Conservation (phyloP, 2,113 vertebrate species). For the Nyctereutes procyonoides region DNA sequence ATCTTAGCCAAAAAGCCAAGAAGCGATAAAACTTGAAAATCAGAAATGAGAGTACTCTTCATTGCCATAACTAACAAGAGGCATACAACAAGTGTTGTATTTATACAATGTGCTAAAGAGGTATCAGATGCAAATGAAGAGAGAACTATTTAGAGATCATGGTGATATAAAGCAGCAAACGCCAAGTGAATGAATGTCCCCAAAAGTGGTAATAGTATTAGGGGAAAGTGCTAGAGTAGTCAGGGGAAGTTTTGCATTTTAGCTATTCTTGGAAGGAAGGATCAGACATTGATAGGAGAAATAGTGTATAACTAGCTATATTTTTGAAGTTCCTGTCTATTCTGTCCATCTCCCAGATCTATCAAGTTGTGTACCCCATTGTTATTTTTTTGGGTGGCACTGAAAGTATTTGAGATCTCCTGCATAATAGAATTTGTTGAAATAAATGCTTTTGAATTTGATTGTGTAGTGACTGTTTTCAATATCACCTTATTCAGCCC, state of each 20-base stretch:
- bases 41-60: background rate
- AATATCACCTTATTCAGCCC: background rate
- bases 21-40: background rate
- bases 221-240: background rate
- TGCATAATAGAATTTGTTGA: background rate
- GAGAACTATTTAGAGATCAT: background rate
- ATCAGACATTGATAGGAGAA: background rate
- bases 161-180: background rate
- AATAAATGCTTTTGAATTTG: constrained; percentile 2
- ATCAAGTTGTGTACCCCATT: background rate
- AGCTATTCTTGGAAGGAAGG: background rate
- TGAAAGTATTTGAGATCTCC: constrained; percentile 5
- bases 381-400: background rate
- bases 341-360: background rate
- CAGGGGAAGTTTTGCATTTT: background rate
- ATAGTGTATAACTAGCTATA: background rate
- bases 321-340: background rate
- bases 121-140: background rate
- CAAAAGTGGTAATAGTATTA: background rate
- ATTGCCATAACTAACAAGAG: background rate
- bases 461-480: background rate
- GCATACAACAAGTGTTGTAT: too few species aligned
- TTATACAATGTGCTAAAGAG: background rate
- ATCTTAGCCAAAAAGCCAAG: too few species aligned
- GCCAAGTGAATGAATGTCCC: background rate